Conservation (phyloP, 2,888 invertebrate species). For the Clitarchus hookeri region DNA sequence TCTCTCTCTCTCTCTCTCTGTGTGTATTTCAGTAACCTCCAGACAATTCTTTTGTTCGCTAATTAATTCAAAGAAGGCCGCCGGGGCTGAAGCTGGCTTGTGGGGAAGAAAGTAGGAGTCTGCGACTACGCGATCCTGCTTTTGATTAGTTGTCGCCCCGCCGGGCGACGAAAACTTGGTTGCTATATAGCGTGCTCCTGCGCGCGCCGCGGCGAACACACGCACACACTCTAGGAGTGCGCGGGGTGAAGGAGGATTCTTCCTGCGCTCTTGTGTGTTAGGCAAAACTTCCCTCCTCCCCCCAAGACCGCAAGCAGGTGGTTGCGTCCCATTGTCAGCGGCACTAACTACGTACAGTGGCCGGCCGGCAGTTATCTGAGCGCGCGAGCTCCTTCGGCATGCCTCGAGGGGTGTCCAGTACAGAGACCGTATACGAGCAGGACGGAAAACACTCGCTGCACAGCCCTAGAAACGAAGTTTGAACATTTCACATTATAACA, state of each 20-base stretch:
- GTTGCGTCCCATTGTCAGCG: background rate
- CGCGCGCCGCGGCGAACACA: too few relatives aligned
- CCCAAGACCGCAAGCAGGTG: background rate
- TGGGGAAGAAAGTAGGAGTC: too few relatives aligned
- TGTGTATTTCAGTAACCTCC: background rate
- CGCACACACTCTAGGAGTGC: too few relatives aligned
- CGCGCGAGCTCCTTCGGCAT: too few relatives aligned
- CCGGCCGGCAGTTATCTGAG: too few relatives aligned
- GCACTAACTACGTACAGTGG: background rate
- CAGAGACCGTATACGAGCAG: too few relatives aligned
- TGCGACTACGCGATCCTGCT: background rate
- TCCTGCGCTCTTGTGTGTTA: background rate
- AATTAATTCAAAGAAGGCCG: background rate
- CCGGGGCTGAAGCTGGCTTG: too few relatives aligned
- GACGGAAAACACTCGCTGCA: too few relatives aligned
- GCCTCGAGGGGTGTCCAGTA: too few relatives aligned
- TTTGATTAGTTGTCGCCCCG: background rate
- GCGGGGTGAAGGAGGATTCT: too few relatives aligned
- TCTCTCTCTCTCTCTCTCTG: background rate
- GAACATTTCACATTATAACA: too few relatives aligned
- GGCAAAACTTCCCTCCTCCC: background rate
- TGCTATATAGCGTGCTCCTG: background rate
- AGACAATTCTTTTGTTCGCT: background rate
- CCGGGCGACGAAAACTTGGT: background rate
- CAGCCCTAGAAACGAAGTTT: too few relatives aligned